phyloP scores from a whole-genome alignment of 2,888 invertebrate genomes.

The Nomada fucata region DNA sequence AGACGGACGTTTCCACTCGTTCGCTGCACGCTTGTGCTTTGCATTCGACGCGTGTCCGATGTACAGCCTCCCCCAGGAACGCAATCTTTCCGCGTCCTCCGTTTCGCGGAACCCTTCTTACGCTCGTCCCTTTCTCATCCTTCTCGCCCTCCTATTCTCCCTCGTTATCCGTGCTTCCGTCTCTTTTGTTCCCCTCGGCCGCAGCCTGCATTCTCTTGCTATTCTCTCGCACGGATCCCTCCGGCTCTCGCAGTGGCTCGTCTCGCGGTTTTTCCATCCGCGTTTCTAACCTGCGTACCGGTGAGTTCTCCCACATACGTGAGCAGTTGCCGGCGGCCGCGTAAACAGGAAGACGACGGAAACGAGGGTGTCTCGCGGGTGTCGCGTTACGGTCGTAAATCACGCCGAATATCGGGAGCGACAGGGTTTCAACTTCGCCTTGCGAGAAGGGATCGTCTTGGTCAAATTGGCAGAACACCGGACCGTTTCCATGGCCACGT shows the following conservation, averaged over 20 bases:
- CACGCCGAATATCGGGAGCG: constrained; percentile 34
- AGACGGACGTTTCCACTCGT: constrained; percentile 35
- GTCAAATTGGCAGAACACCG: constrained; percentile 27
- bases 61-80: not conserved
- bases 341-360: constrained; percentile 52
- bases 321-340: constrained; percentile 52
- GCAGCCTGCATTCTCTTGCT: too few species aligned
- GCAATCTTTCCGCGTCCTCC: not conserved
- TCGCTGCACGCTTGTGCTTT: constrained; percentile 43
- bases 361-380: constrained; percentile 27
- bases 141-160: not conserved
- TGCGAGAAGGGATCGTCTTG: constrained; percentile 14
- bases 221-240: too few species aligned
- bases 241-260: not conserved
- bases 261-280: not conserved
- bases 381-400: constrained; percentile 37
- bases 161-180: constrained; percentile 24
- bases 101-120: too few species aligned
- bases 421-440: not conserved
- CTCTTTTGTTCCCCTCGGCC: constrained; percentile 17
- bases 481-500: not conserved
- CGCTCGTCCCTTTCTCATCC: constrained; percentile 1
- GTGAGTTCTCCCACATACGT: constrained; percentile 45
- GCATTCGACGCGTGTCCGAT: constrained; percentile 54
- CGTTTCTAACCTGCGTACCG: constrained; percentile 17